A percentile compares a stretch with the other conserved stretches of the same genome.
These are phyloP conservation scores for Noctua fimbriata DNA, from an alignment of 2,888 invertebrate species.

Conservation along the genomic window DNA sequence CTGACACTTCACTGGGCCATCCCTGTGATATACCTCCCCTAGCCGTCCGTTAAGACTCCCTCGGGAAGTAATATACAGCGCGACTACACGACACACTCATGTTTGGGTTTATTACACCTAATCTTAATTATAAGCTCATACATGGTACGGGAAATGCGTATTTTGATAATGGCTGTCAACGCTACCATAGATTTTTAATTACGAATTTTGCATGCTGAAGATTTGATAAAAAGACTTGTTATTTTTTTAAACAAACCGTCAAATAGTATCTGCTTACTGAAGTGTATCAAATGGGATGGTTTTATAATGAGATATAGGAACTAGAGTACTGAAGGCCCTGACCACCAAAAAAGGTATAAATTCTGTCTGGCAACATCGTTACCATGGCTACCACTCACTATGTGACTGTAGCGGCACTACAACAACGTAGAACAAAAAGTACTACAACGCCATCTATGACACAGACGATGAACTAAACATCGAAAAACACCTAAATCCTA, in stretches of 20 bases:
- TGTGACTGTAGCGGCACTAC: background rate
- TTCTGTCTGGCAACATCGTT: background rate
- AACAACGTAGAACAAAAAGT: too few relatives aligned
- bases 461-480: too few relatives aligned
- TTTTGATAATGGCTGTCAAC: slow-evolving; percentile 9
- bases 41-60: slow-evolving; percentile 26
- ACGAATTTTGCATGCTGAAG: background rate
- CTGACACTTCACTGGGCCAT: background rate
- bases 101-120: slow-evolving; percentile 46
- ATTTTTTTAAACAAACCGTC: background rate
- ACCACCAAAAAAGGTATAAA: background rate
- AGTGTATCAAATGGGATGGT: background rate
- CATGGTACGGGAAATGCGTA: background rate
- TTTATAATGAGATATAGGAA: background rate
- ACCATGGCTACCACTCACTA: background rate
- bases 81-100: slow-evolving; percentile 34
- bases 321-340: background rate
- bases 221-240: background rate
- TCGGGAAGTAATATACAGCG: slow-evolving; percentile 26
- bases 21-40: background rate
- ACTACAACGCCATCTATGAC: too few relatives aligned
- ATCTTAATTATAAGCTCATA: slow-evolving; percentile 42
- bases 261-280: background rate
- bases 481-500: too few relatives aligned
- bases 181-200: background rate